Percentiles rank a stretch among this genome's conserved stretches.
phyloP scores from a whole-genome alignment of 1,140 invertebrate genomes.

The Ceratosolen solmsi region DNA sequence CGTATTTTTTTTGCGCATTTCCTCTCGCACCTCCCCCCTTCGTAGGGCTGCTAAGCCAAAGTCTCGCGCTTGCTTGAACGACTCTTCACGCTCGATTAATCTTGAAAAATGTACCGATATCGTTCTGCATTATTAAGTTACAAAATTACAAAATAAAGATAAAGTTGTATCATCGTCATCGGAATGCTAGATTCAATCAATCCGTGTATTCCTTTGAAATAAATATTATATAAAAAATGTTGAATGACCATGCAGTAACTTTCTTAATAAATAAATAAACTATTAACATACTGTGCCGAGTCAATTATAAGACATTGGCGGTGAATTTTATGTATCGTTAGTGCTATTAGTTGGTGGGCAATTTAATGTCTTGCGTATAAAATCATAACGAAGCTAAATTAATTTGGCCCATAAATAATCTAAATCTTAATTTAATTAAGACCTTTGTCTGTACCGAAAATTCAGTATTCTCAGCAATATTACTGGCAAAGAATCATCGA shows the following conservation, averaged over 20 bases:
- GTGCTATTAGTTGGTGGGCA: background rate
- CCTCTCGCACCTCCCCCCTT: background rate
- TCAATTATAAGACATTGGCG: no score
- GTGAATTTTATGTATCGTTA: no score
- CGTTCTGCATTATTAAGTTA: no score
- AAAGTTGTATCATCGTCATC: no score
- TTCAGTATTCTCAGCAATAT: background rate
- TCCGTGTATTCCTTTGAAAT: no score
- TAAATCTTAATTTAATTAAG: background rate
- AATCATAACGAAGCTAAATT: background rate
- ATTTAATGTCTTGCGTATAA: background rate
- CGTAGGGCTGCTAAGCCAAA: background rate
- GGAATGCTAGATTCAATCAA: no score
- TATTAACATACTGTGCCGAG: no score
- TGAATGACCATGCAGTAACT: no score
- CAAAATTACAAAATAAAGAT: no score
- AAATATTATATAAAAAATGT: no score
- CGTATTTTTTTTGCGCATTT: background rate
- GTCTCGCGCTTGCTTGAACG: background rate
- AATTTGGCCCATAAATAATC: background rate
- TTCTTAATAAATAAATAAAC: no score
- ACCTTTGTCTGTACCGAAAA: background rate
- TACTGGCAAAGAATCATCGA: background rate
- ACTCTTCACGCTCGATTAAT: slow-evolving; percentile 13
- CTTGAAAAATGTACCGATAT: no score